phyloP scores from a whole-genome alignment of 2,888 invertebrate genomes.

The Aquatica leii region DNA sequence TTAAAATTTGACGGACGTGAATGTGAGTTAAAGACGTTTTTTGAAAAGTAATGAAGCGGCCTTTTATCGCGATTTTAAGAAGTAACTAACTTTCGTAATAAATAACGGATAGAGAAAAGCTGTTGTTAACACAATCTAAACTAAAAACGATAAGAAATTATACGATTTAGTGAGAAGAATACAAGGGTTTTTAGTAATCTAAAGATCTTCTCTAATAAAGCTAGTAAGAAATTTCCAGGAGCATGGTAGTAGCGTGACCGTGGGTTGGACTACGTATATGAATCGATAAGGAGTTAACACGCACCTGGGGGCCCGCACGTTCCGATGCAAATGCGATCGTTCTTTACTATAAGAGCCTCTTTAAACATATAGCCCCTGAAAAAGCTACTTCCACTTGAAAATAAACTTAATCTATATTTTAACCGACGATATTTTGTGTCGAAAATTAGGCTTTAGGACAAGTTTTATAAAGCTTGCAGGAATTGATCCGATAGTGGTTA shows the following conservation, averaged over 20 bases:
- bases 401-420: constrained; percentile 30
- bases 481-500: constrained; percentile 28
- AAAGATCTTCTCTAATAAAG: constrained; percentile 24
- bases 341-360: constrained; percentile 29
- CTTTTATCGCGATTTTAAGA: constrained; percentile 23
- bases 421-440: constrained; percentile 24
- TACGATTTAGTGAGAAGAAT: constrained; percentile 22
- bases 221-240: constrained; percentile 30
- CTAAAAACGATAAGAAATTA: constrained; percentile 29
- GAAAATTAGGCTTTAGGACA: constrained; percentile 27
- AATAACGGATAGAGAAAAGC: constrained; percentile 25
- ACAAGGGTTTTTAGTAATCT: constrained; percentile 19
- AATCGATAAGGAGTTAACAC: constrained; percentile 57
- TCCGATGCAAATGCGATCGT: constrained; percentile 52
- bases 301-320: constrained; percentile 55
- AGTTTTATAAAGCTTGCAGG: constrained; percentile 18
- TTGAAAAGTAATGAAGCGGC: constrained; percentile 21
- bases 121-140: constrained; percentile 28
- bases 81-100: constrained; percentile 24
- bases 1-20: no score
- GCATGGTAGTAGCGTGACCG: constrained; percentile 46
- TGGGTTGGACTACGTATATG: constrained; percentile 43
- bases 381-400: constrained; percentile 26
- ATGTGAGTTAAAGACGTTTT: constrained; percentile 20
- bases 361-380: constrained; percentile 24